These are phyloP conservation scores for Allobates femoralis DNA, from an alignment of 2,797 vertebrate genomes.

Conservation along the genomic window DNA sequence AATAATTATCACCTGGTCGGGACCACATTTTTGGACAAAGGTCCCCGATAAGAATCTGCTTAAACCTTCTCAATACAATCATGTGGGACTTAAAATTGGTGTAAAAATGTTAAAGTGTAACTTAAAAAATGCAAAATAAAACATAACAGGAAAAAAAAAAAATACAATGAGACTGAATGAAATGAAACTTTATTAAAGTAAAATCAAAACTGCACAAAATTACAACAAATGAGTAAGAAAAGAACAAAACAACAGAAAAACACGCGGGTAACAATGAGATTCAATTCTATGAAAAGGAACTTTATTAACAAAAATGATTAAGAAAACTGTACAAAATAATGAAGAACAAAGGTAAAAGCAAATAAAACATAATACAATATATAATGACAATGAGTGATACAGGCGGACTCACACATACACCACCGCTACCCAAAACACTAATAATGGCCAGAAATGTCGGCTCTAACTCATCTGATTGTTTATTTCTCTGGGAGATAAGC, in stretches of 20 bases:
- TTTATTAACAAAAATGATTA: neutral
- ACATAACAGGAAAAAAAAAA: neutral
- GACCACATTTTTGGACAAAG: no score
- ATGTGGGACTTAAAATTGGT: neutral
- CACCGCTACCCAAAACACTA: no score
- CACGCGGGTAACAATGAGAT: neutral
- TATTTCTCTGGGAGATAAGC: no score
- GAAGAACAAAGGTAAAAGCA: neutral
- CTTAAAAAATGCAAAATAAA: no score
- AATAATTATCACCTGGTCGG: no score
- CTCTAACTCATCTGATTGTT: no score
- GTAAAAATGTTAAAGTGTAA: conserved; percentile 11
- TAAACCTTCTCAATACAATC: no score
- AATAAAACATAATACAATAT: neutral
- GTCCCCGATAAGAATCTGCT: no score
- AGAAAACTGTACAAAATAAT: neutral
- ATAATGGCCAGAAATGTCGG: no score
- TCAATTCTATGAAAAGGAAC: neutral
- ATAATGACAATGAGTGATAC: no score
- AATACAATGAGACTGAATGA: neutral
- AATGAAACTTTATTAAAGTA: conserved; percentile 14
- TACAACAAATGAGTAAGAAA: neutral
- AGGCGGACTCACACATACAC: no score
- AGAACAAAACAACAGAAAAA: no score
- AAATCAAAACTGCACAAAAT: neutral